Percentiles rank a stretch among this genome's conserved stretches.
Evolutionary conservation across 1,140 invertebrate genomes (phyloP).

Genomic region (Aphelinus certus): DNA sequence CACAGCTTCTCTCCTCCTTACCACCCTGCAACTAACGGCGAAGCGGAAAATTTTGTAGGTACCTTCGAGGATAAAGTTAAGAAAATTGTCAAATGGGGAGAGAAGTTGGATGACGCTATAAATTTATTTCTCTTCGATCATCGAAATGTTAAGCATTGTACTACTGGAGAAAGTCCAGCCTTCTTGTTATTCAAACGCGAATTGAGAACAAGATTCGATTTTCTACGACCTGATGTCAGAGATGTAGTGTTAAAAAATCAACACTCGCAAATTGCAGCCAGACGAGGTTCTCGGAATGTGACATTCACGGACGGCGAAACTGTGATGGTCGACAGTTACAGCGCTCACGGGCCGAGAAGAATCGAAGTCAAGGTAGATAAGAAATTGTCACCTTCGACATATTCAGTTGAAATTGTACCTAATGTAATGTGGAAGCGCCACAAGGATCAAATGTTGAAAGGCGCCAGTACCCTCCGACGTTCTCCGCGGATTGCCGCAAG

Average conservation of each 20-base stretch:
- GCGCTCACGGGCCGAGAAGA: neutral
- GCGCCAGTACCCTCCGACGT: neutral
- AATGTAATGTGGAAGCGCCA: neutral
- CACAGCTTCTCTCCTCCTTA: conserved; percentile 51
- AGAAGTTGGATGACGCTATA: no score
- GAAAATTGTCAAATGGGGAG: conserved; percentile 37
- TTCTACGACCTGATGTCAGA: neutral
- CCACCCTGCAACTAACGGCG: no score
- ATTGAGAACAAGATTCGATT: conserved; percentile 32
- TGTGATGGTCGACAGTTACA: neutral
- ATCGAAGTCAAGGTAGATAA: neutral
- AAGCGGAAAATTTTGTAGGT: no score
- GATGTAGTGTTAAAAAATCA: neutral
- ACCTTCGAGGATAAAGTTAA: conserved; percentile 50
- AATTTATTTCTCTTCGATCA: conserved; percentile 10
- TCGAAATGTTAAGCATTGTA: conserved; percentile 20
- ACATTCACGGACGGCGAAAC: neutral
- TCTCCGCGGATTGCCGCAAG: neutral
- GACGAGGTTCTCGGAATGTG: neutral
- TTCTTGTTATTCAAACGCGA: conserved; percentile 28
- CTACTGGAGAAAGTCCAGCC: conserved; percentile 26
- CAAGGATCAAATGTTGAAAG: conserved; percentile 45
- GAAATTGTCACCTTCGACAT: conserved; percentile 9
- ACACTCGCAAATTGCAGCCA: neutral
- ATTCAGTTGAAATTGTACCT: conserved; percentile 41